These are phyloP conservation scores for Andrena flavipes DNA, from an alignment of 2,888 invertebrate species.

Conservation along the genomic window DNA sequence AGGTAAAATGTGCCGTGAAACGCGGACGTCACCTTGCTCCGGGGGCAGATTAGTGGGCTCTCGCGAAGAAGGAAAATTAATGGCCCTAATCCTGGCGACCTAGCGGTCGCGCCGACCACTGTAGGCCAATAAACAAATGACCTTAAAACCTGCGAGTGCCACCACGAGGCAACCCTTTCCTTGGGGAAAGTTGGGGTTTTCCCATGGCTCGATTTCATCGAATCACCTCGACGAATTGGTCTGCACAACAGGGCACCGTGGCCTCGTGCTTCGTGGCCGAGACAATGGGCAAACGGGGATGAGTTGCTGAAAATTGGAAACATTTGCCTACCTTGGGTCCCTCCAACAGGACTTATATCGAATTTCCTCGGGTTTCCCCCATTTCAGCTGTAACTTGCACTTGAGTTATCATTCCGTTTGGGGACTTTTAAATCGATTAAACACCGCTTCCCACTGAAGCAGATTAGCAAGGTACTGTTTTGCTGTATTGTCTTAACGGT, in stretches of 20 bases:
- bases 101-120: conserved; percentile 48
- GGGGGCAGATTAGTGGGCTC: conserved; percentile 36
- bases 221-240: conserved; percentile 35
- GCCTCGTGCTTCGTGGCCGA: not conserved
- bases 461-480: conserved; percentile 17
- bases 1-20: conserved; percentile 23
- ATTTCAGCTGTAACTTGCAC: not conserved
- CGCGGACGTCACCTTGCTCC: not conserved
- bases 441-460: not conserved
- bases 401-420: not conserved
- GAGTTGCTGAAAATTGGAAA: not conserved
- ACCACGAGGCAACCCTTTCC: conserved; percentile 60
- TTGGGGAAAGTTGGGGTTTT: conserved; percentile 53
- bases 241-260: conserved; percentile 20
- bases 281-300: conserved; percentile 18
- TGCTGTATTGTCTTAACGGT: conserved; percentile 12
- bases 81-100: conserved; percentile 67
- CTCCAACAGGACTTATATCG: not conserved
- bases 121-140: conserved; percentile 67
- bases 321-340: not conserved
- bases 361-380: not conserved
- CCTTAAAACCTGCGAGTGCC: conserved; percentile 32
- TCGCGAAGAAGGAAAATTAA: conserved; percentile 67
- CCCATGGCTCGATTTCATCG: conserved; percentile 58
- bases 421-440: not conserved